phyloP scores from a whole-genome alignment of 2,888 invertebrate genomes.

The Lamproptera curius region DNA sequence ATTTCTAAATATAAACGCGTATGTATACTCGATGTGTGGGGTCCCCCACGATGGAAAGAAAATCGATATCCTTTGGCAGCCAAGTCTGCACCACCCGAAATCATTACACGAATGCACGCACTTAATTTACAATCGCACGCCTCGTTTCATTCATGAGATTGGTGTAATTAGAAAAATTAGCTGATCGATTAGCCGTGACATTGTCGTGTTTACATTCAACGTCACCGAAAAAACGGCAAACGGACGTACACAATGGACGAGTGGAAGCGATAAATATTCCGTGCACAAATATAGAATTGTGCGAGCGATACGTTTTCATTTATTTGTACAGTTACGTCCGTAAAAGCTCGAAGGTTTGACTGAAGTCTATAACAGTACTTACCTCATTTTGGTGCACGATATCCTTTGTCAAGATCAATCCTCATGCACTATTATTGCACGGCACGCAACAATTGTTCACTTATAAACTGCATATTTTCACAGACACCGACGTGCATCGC shows the following conservation, averaged over 20 bases:
- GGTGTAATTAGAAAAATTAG: constrained; percentile 57
- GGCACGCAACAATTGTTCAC: constrained; percentile 73
- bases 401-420: constrained; percentile 73
- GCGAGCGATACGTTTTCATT: constrained; percentile 58
- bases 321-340: constrained; percentile 73
- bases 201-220: constrained; percentile 63
- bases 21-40: constrained; percentile 30
- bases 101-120: constrained; percentile 23
- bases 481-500: constrained; percentile 60
- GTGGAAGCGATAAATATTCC: constrained; percentile 47
- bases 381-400: constrained; percentile 72
- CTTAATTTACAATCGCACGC: constrained; percentile 37
- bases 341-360: constrained; percentile 60
- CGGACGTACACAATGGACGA: constrained; percentile 43
- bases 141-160: constrained; percentile 65
- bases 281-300: constrained; percentile 58
- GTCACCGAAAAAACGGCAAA: constrained; percentile 39
- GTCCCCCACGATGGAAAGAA: constrained; percentile 29
- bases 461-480: constrained; percentile 70
- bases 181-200: constrained; percentile 63
- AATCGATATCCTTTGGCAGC: constrained; percentile 38
- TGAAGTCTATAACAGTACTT: constrained; percentile 59
- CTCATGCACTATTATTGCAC: constrained; percentile 66
- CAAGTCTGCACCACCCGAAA: constrained; percentile 24
- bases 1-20: constrained; percentile 25